Evolutionary conservation across 2,797 vertebrate genomes (phyloP).

Genomic region (Neomorphus geoffroyi): DNA sequence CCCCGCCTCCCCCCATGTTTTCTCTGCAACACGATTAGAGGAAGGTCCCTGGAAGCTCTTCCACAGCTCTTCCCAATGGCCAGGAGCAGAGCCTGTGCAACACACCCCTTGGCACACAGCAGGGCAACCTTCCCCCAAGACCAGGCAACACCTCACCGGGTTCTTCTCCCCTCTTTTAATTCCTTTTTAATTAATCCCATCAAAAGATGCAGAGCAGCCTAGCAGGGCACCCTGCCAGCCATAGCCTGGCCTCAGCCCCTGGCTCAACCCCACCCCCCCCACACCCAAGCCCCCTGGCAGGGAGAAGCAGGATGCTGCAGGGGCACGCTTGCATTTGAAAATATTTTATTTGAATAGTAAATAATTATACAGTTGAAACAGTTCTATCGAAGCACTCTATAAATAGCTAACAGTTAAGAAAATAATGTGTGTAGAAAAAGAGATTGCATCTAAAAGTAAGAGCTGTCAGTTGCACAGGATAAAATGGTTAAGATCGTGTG

Average conservation of each 20-base stretch:
- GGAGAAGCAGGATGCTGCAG: background rate
- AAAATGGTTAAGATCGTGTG: constrained; percentile 84
- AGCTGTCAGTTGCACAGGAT: constrained; percentile 87
- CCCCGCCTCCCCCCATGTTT: accelerated
- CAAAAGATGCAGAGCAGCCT: background rate
- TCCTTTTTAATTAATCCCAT: background rate
- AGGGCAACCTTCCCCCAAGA: background rate
- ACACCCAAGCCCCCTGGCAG: accelerated
- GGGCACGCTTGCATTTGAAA: constrained; percentile 88
- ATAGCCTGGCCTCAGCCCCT: background rate
- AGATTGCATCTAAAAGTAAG: constrained; percentile 96
- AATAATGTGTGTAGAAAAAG: constrained; percentile 99
- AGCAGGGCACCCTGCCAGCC: background rate
- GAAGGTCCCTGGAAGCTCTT: background rate
- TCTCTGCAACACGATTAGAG: background rate
- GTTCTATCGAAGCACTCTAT: constrained; percentile 98
- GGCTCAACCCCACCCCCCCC: too few relatives aligned
- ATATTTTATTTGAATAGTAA: constrained; percentile 95
- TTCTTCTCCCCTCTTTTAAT: background rate
- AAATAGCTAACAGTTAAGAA: constrained; percentile 99
- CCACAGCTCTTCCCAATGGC: background rate
- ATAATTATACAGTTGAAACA: constrained; percentile 97
- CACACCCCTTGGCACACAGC: background rate
- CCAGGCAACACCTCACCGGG: background rate
- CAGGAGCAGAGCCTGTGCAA: background rate